Percentiles rank a stretch among this genome's conserved stretches.
phyloP scores from a whole-genome alignment of 1,140 invertebrate species.

The Pseudomyrmex sp. region DNA sequence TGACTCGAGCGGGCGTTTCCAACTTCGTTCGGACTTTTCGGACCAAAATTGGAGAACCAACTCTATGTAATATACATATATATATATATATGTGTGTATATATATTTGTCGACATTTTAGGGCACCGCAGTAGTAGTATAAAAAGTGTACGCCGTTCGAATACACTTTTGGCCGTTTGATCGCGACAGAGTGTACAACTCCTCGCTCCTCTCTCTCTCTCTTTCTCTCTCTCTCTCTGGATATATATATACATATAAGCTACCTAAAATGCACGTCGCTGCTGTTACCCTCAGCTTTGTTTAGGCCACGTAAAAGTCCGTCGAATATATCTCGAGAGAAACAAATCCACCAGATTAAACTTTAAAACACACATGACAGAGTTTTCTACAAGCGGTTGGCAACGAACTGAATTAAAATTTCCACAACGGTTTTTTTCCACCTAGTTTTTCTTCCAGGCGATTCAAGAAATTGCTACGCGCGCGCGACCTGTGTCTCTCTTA shows the following conservation, averaged over 20 bases:
- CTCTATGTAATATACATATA: constrained; percentile 59
- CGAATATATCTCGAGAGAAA: constrained; percentile 38
- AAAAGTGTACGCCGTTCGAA: constrained; percentile 62
- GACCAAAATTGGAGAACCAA: constrained; percentile 68
- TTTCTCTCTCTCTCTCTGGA: neutral
- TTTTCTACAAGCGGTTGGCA: constrained; percentile 25
- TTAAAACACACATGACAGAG: neutral
- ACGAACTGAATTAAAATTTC: neutral
- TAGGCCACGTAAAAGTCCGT: constrained; percentile 69
- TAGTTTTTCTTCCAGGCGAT: neutral
- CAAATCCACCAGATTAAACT: neutral
- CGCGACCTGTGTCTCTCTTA: neutral
- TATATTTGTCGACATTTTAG: constrained; percentile 52
- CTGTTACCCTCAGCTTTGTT: constrained; percentile 55
- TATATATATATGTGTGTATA: too few species aligned
- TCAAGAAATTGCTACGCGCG: neutral
- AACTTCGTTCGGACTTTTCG: constrained; percentile 37
- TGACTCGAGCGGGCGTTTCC: constrained; percentile 1
- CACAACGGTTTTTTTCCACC: neutral
- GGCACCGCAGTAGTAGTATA: constrained; percentile 65
- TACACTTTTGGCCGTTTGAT: constrained; percentile 70
- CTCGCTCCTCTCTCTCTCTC: constrained; percentile 13
- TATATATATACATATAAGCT: neutral
- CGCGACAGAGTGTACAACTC: constrained; percentile 20
- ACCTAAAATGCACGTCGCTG: constrained; percentile 52